A percentile compares a stretch with the other conserved stretches of the same genome.
These are phyloP conservation scores for Trigoniulus corallinus DNA, from an alignment of 1,140 invertebrate genomes.

Conservation along the genomic window DNA sequence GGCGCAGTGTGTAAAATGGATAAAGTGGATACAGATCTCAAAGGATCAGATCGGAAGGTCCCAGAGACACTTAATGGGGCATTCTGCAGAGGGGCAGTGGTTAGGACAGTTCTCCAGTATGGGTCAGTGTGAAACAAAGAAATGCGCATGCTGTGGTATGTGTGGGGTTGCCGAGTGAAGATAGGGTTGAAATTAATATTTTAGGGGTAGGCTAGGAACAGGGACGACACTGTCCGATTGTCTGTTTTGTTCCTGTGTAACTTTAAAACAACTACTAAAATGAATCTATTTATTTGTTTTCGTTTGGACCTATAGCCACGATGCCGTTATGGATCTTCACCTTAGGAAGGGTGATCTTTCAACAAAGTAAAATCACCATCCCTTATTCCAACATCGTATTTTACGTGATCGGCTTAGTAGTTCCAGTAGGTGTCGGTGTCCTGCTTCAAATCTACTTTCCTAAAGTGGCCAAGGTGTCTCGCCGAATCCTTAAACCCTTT, in stretches of 20 bases:
- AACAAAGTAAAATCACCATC: slow-evolving; percentile 45
- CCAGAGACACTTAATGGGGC: too few species aligned
- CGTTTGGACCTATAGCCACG: slow-evolving; percentile 44
- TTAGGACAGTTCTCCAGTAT: too few species aligned
- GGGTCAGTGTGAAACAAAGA: too few species aligned
- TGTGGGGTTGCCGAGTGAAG: too few species aligned
- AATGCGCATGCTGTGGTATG: too few species aligned
- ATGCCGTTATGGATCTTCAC: slow-evolving; percentile 93
- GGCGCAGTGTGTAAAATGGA: too few species aligned
- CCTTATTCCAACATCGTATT: slow-evolving; percentile 63
- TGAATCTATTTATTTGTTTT: slow-evolving; percentile 7
- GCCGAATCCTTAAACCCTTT: slow-evolving; percentile 68
- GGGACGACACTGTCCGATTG: neutral
- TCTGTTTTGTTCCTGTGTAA: neutral
- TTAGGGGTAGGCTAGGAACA: neutral
- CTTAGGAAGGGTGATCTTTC: slow-evolving; percentile 65
- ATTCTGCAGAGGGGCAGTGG: too few species aligned
- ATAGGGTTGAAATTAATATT: too few species aligned
- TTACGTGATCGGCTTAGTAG: slow-evolving; percentile 56
- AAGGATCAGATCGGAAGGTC: too few species aligned
- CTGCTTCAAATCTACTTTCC: slow-evolving; percentile 49
- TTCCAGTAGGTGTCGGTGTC: slow-evolving; percentile 67
- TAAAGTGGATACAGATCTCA: too few species aligned
- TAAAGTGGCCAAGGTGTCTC: slow-evolving; percentile 45
- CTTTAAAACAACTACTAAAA: neutral